Evolutionary conservation across 2,888 invertebrate genomes (phyloP).

Genomic region (Drosophila cracens): DNA sequence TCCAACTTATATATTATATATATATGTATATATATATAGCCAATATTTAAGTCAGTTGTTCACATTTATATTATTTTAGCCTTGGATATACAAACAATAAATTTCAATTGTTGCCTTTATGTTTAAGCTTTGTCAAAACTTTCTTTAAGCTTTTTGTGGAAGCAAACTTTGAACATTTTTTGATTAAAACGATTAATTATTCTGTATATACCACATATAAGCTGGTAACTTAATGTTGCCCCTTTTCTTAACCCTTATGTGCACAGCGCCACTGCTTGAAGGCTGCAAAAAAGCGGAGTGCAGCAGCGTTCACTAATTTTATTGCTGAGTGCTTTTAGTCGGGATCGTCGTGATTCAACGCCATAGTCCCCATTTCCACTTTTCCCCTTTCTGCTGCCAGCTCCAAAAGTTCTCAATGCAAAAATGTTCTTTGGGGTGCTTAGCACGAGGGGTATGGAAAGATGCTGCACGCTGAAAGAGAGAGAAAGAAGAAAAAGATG

Average conservation of each 20-base stretch:
- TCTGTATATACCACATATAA: neutral
- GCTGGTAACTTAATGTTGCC: neutral
- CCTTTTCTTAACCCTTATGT: neutral
- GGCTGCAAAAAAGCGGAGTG: slow-evolving; percentile 51
- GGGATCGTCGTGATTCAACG: slow-evolving; percentile 26
- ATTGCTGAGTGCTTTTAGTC: slow-evolving; percentile 79
- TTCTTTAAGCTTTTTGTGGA: neutral
- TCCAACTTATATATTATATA: no score
- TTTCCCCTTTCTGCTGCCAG: slow-evolving; percentile 1
- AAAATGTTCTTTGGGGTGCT: slow-evolving; percentile 31
- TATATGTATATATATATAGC: no score
- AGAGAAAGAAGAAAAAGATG: slow-evolving; percentile 71
- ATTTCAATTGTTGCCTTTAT: neutral
- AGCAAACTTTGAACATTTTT: neutral
- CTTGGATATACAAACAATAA: neutral
- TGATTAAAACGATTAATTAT: neutral
- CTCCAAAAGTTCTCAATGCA: slow-evolving; percentile 27
- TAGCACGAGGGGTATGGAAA: slow-evolving; percentile 11
- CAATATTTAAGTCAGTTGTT: neutral
- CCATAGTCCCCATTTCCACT: neutral
- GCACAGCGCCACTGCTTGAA: slow-evolving; percentile 20
- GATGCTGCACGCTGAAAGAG: slow-evolving; percentile 40
- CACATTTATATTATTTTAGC: neutral
- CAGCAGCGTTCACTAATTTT: slow-evolving; percentile 77
- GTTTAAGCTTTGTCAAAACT: neutral